phyloP scores from a whole-genome alignment of 2,888 invertebrate species.

The Julus scandinavius region DNA sequence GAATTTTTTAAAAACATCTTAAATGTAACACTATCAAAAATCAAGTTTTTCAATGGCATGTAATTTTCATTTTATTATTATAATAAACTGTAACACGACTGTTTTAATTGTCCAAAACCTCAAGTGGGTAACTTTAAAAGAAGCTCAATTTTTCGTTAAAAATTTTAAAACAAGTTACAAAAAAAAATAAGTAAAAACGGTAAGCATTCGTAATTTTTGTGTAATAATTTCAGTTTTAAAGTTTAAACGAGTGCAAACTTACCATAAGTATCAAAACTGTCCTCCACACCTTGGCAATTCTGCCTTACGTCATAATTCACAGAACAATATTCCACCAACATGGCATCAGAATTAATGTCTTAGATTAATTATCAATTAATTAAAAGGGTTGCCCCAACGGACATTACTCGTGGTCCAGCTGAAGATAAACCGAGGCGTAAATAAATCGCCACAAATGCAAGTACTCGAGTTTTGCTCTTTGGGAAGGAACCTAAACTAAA shows the following conservation, averaged over 20 bases:
- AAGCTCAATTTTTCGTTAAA: too few species aligned
- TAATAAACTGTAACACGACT: too few species aligned
- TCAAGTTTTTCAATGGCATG: too few species aligned
- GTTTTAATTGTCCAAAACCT: too few species aligned
- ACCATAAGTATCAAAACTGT: background rate
- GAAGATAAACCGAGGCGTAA: background rate
- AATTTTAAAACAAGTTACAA: too few species aligned
- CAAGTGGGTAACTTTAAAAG: too few species aligned
- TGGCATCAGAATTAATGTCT: conserved; percentile 20
- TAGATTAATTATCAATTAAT: background rate
- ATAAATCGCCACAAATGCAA: background rate
- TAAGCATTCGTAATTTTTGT: too few species aligned
- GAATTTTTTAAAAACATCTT: too few species aligned
- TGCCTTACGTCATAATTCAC: conserved; percentile 1
- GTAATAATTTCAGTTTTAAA: background rate
- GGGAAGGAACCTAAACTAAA: conserved; percentile 22
- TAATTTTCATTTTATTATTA: too few species aligned
- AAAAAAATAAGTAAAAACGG: too few species aligned
- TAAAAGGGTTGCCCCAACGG: background rate
- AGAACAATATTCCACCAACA: conserved; percentile 51
- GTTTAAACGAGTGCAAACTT: background rate
- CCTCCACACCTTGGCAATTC: background rate
- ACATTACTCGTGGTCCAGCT: background rate
- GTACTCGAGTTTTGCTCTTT: conserved; percentile 10
- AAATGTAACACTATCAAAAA: too few species aligned